Evolutionary conservation across 1,140 invertebrate species (phyloP), one percentile per base, ranked within the genome.

Genomic region (Caenorhabditis brenneri): DNA sequence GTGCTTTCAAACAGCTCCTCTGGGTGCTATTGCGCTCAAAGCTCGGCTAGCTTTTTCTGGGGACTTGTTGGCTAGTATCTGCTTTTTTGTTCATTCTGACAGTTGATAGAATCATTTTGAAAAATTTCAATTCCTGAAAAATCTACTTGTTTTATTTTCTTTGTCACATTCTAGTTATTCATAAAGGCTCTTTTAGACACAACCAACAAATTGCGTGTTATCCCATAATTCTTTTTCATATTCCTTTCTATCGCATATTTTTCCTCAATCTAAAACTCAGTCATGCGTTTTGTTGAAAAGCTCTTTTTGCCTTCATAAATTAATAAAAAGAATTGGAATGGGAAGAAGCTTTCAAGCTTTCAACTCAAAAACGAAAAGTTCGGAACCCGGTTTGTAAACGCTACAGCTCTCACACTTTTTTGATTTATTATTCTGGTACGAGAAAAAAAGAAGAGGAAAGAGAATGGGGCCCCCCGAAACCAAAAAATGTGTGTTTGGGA

Each of bases 371-470:
- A 12, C 39, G 12, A 42, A 55, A 55, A 55, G 53, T 55, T 55
- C 65, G 27, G 1, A 24, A 42, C 65, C 36, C 36, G 15, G 39
- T 74, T 74, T 42, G 65, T 74, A 65, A 65, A 31, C n/a, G 65
- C 65, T 74, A n/a, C 65, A 19, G 36, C n/a, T 46, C 36, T 74
- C 29, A 24, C 33, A 74, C 33, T 74, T 74, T 39, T 74, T 74
- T 74, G 65, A 74, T 74, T 42, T 74, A 74, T 74, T 74, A 74
- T 74, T 74, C 65, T 74, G 65, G 65, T 46, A 74, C 36, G 36
- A 39, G 36, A 42, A 24, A 24, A 3, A 74, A 24, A 65, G 7
- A 16, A 65, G 19, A 24, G 24, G 33, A 42, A 42, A 74, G n/a
- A 74, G 65, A 74, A 74, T 74, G 65, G 65, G 65, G 29, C n/a